Conservation (phyloP, 2,888 invertebrate genomes). For the Portevinia maculata region DNA sequence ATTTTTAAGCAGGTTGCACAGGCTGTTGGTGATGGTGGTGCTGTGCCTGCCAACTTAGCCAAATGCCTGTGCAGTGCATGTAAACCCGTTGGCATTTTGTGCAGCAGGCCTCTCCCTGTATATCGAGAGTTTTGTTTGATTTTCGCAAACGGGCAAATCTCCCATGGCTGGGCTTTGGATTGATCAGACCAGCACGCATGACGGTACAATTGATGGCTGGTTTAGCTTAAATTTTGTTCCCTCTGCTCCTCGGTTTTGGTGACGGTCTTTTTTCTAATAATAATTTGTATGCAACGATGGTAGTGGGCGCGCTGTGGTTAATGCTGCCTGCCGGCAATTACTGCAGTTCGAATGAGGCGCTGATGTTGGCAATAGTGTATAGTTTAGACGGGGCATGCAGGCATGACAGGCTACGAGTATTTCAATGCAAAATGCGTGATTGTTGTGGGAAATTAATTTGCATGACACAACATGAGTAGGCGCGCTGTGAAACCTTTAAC, state of each 20-base stretch:
- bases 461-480: constrained; percentile 54
- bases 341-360: constrained; percentile 22
- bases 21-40: constrained; percentile 20
- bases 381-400: constrained; percentile 33
- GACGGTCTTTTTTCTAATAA: constrained; percentile 44
- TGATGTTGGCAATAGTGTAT: constrained; percentile 41
- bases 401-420: constrained; percentile 57
- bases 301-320: constrained; percentile 63
- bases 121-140: constrained; percentile 36
- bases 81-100: constrained; percentile 65
- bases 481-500: constrained; percentile 61
- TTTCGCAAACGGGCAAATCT: constrained; percentile 33
- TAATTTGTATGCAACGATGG: constrained; percentile 67
- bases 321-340: constrained; percentile 52
- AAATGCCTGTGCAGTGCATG: constrained; percentile 47
- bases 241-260: constrained; percentile 14
- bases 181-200: constrained; percentile 30
- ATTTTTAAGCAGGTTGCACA: constrained; percentile 56
- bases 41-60: constrained; percentile 32
- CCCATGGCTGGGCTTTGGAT: constrained; percentile 6
- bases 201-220: constrained; percentile 20
- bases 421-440: constrained; percentile 65
- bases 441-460: constrained; percentile 69
- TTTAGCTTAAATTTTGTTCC: background rate
- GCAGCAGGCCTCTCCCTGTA: constrained; percentile 39